Base-by-base conservation (phyloP, 2,888 invertebrate species). In the Leptinotarsa rubiginosa region DNA sequence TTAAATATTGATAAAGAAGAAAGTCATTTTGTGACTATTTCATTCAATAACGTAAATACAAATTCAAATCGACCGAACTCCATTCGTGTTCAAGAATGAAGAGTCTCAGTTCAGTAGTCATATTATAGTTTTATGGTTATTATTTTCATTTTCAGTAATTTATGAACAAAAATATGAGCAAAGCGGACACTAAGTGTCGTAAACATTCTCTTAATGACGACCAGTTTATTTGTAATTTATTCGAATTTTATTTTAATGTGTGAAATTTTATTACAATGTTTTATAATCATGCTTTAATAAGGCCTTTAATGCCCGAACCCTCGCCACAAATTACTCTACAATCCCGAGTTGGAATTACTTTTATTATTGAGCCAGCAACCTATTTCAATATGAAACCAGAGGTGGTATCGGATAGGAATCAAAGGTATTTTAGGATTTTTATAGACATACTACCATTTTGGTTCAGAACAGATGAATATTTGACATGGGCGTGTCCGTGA, bases 201-300 rank as follows among this genome's bases (percentile, higher is more conserved):
- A 87, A 88, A 88, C 87, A 87, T 87, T 81, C 83, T 84, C 87
- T 85, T 88, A 88, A 88, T 88, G 87, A 86, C 87, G 85, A 86
- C 86, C 87, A 86, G 87, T 88, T 88, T 87, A 86, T 86, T 86
- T 85, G 82, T 87, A 87, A 88, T 88, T 88, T 88, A 88, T 88
- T 84, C 84, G 87, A 87, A 87, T 88, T 88, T 88, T 88, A 88
- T 88, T 88, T 88, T 88, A 88, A 88, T 88, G 87, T 85, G 87
- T 86, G 85, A 88, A 87, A 87, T 88, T 88, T 88, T 88, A 88
- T 88, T 87, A 87, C 87, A 87, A 87, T 87, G 87, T 88, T 87
- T 88, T 87, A 87, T 88, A 88, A 88, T 88, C 87, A 87, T 86
- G 86, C 84, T 87, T 88, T 88, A 88, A 88, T 88, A 88, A 88